These are phyloP conservation scores for Gallirallus australis DNA, from an alignment of 2,797 vertebrate genomes.

Conservation along the genomic window DNA sequence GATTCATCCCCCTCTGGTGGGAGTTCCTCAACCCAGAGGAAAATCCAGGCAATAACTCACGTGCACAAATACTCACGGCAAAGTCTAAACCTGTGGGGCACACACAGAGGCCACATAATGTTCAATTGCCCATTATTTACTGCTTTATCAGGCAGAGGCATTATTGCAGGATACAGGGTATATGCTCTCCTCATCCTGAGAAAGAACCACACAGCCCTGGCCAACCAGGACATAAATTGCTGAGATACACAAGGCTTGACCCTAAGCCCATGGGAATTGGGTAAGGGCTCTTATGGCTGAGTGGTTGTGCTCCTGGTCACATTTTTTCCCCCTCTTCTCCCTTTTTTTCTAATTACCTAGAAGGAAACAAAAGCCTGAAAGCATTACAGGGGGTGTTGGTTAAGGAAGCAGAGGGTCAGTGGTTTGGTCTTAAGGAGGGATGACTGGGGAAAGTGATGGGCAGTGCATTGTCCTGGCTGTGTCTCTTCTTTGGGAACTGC, in stretches of 20 bases:
- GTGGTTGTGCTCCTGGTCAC: not conserved
- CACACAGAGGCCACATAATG: not conserved
- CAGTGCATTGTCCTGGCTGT: not conserved
- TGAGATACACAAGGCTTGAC: not conserved
- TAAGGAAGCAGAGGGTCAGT: not conserved
- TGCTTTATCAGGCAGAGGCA: not conserved
- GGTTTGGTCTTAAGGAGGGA: not conserved
- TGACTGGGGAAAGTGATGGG: not conserved
- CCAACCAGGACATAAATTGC: not conserved
- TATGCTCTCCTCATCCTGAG: not conserved
- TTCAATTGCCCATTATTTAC: conserved; percentile 15
- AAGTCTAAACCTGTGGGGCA: not conserved
- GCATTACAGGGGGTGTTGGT: not conserved
- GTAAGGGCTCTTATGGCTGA: not conserved
- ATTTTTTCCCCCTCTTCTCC: not conserved
- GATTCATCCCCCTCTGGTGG: not conserved
- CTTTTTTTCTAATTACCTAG: not conserved
- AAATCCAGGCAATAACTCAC: conserved; percentile 21
- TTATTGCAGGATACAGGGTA: conserved; percentile 11
- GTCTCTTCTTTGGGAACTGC: not conserved
- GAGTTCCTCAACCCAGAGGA: not conserved
- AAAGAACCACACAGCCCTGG: not conserved
- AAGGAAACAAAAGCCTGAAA: not conserved
- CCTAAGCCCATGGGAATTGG: not conserved
- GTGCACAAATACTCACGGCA: not conserved